phyloP scores from a whole-genome alignment of 2,888 invertebrate species.

The Acanthosepion lycidas region DNA sequence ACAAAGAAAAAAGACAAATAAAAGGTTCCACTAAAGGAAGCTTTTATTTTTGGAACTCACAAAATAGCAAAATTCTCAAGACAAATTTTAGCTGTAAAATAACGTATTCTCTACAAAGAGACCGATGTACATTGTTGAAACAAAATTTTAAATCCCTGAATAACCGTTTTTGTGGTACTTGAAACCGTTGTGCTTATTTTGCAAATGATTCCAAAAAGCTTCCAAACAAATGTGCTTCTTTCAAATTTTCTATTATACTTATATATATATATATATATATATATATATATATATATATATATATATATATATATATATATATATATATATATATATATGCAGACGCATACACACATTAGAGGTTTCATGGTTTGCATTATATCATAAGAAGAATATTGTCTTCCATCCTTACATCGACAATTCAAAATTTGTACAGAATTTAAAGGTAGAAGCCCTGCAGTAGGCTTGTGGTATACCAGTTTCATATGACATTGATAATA shows the following conservation, averaged over 20 bases:
- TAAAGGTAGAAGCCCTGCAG: no score
- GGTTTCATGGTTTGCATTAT: no score
- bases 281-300: slow-evolving; percentile 2
- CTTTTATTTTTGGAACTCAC: neutral
- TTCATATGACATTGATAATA: no score
- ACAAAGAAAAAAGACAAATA: neutral
- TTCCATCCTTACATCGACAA: no score
- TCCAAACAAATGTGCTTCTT: neutral
- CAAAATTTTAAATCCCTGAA: neutral
- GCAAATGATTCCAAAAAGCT: neutral
- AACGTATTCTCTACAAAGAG: neutral
- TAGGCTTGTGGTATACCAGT: no score
- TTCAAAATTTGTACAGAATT: no score
- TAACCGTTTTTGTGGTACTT: slow-evolving; percentile 33
- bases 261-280: neutral
- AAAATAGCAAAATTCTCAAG: neutral
- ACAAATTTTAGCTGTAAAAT: neutral
- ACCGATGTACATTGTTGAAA: neutral
- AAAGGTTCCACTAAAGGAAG: neutral
- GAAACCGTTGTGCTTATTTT: slow-evolving; percentile 2
- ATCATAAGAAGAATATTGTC: no score
- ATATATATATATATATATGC: no score
- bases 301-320: neutral
- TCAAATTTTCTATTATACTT: neutral
- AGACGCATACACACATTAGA: neutral